Evolutionary conservation across 2,888 invertebrate species (phyloP), one percentile per base, ranked within the genome.

Genomic region (Halocaridina rubra): DNA sequence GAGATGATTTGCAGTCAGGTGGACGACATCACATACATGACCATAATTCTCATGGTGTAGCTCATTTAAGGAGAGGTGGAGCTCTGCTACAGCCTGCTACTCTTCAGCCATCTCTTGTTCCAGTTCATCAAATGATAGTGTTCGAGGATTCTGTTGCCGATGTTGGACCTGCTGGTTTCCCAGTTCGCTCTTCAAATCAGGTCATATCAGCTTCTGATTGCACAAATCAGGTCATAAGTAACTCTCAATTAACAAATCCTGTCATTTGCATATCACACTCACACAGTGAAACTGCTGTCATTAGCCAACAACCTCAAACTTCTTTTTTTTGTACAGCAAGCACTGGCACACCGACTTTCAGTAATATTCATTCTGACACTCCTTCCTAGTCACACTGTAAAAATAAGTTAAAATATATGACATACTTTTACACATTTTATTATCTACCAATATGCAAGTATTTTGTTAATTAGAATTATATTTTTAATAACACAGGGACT

Each of bases 41-140:
- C 32, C 33, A 39, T 10, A 61, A 39, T 16, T 39, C 74, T 24
- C 32, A 64, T n/a, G 16, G 64, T n/a, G 24, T 30, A 4, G 33
- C 57, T 13, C 71, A 77, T 7, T 77, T 77, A 53, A 27, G 69
- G 16, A 46, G 57, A 13, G 82, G 77, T 16, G 67, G 29, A 13
- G 39, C 82, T 1, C 71, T 77, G 8, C 22, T 82, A 33, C 74
- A 77, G 30, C 82, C 76, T 46, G 19, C 71, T 22, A n/a, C n/a
- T n/a, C 24, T 75, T 46, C 29, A 64, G 24, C 71, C 77, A 7
- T 77, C 82, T 29, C 32, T 82, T 29, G 77, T 82, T 27, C 82
- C 82, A 0, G 69, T 82, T 8, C 82, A 82, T 5, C 82, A 82
- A 71, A 82, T 82, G 82, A 82, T 82, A 27, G 82, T 82, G 29